Evolutionary conservation across 1,140 invertebrate species (phyloP), one percentile per base, ranked within the genome.

Genomic region (Cyrtorhinus lividipennis): DNA sequence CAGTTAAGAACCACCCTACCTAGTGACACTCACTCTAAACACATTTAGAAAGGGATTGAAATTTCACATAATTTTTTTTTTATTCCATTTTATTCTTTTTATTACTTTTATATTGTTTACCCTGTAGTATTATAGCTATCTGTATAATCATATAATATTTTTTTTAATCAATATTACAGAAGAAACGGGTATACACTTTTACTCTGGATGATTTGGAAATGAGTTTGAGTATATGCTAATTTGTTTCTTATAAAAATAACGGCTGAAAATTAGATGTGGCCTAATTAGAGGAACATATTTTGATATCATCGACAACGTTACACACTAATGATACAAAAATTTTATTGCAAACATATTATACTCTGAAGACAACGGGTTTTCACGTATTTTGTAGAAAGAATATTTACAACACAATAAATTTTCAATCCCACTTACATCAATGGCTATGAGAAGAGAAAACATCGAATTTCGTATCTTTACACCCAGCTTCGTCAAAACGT

Each of bases 211-310:
- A 5, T 53, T 20, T 20, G 48, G 20, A 53, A 53, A 53, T 20
- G 48, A 10, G 48, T 10, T 10, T 10, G 48, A 38, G 30, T 8
- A 38, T 15, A 38, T 15, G 5, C 30, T 38, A 12, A 46, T 27
- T 24, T 26, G 46, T 5, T n/a, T 64, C 38, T 61, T 65, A 65
- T 22, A 65, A 65, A 62, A 65, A 65, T 62, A 65, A 65, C 48
- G 53, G 60, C 23, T 27, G 59, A 62, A 62, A n/a, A 30, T 61
- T 59, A 64, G 25, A 62, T 62, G 60, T 62, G 64, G 61, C 60
- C 59, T 61, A 59, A 65, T 59, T 38, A 61, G 59, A 65, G 64
- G 64, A 65, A 65, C 64, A 65, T 65, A 65, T 56, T 65, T 65
- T 25, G 24, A 38, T 27, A 59, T 30, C n/a, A 27, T 53, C 48